phyloP scores from a whole-genome alignment of 2,113 vertebrate genomes.

The Macrotus californicus region DNA sequence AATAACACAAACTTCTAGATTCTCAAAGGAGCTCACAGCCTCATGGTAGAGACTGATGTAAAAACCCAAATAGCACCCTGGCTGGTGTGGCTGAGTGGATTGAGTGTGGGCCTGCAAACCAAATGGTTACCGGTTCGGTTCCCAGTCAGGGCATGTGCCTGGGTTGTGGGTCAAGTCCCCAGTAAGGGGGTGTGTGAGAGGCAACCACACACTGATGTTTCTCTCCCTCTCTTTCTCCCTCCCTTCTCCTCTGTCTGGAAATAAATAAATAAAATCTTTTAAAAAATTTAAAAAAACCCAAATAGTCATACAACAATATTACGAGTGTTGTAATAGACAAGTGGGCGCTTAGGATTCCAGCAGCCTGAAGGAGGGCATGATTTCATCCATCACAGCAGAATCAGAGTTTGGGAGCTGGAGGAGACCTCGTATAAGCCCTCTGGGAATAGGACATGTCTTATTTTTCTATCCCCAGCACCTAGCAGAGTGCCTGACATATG shows the following conservation, averaged over 20 bases:
- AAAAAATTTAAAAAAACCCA: background rate
- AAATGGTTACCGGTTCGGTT: too few relatives aligned
- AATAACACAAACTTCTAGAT: background rate
- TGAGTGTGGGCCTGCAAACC: too few relatives aligned
- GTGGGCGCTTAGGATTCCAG: background rate
- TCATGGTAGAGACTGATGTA: background rate
- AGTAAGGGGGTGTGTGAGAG: too few relatives aligned
- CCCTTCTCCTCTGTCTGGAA: too few relatives aligned
- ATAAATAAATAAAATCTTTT: too few relatives aligned
- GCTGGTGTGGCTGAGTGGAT: too few relatives aligned
- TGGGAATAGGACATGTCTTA: background rate
- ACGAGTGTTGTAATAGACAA: background rate
- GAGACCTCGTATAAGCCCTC: background rate
- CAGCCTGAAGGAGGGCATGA: background rate
- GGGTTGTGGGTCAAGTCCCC: too few relatives aligned
- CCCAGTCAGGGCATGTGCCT: too few relatives aligned
- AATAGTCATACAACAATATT: background rate
- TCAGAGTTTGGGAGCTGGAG: background rate
- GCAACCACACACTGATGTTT: too few relatives aligned
- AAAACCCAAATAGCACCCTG: too few relatives aligned
- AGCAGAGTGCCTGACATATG: background rate
- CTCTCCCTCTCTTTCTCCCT: too few relatives aligned
- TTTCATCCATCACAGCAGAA: background rate
- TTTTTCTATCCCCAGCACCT: background rate
- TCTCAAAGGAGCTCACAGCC: background rate